Evolutionary conservation across 2,888 invertebrate genomes (phyloP).

Genomic region (Lochmaea crataegi): DNA sequence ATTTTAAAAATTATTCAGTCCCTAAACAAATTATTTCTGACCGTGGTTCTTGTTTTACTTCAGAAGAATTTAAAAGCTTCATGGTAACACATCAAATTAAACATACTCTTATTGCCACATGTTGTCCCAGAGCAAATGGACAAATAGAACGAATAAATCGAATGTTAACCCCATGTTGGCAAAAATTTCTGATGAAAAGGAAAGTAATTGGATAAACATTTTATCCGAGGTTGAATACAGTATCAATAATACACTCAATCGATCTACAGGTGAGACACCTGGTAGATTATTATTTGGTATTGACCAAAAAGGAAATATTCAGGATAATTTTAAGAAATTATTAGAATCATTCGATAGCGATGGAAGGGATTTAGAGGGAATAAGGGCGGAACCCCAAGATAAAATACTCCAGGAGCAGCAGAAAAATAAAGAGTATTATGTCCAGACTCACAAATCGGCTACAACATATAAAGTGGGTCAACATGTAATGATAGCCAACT

Average conservation of each 20-base stretch:
- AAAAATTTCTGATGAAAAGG: slow-evolving; percentile 29
- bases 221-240: slow-evolving; percentile 43
- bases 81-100: slow-evolving; percentile 27
- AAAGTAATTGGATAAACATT: slow-evolving; percentile 42
- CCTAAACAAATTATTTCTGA: slow-evolving; percentile 42
- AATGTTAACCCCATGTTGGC: slow-evolving; percentile 36
- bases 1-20: slow-evolving; percentile 33
- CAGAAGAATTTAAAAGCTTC: slow-evolving; percentile 38
- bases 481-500: slow-evolving; percentile 51
- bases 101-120: slow-evolving; percentile 43
- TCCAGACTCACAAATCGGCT: slow-evolving; percentile 48
- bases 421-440: slow-evolving; percentile 38
- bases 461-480: slow-evolving; percentile 43
- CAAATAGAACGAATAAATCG: slow-evolving; percentile 46
- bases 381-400: slow-evolving; percentile 14
- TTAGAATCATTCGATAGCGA: slow-evolving; percentile 1
- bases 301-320: slow-evolving; percentile 18
- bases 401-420: slow-evolving; percentile 16
- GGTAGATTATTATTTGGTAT: slow-evolving; percentile 52
- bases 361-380: slow-evolving; percentile 1
- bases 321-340: slow-evolving; percentile 20
- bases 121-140: slow-evolving; percentile 44
- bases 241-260: slow-evolving; percentile 49
- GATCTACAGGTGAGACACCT: slow-evolving; percentile 50
- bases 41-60: slow-evolving; percentile 43